Conservation (phyloP, 1,140 invertebrate genomes). For the Pectinophora gossypiella region DNA sequence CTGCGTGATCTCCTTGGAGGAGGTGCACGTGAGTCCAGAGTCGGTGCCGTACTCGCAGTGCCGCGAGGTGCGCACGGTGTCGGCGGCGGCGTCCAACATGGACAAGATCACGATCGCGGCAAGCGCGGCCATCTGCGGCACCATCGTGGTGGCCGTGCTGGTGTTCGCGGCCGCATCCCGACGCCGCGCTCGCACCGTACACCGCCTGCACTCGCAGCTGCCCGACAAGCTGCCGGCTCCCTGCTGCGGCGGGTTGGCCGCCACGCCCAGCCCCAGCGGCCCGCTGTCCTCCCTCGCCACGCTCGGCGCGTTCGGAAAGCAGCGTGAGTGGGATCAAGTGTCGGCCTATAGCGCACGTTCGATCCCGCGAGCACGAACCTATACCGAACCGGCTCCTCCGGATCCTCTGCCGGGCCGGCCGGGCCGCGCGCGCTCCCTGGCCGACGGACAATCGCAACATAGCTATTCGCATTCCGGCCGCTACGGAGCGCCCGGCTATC, state of each 20-base stretch:
- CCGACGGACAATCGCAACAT: conserved; percentile 90
- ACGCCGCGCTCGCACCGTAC: conserved; percentile 83
- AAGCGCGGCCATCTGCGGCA: conserved; percentile 94
- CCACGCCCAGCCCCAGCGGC: conserved; percentile 84
- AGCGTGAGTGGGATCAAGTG: conserved; percentile 95
- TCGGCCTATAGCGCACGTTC: conserved; percentile 93
- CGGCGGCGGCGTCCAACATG: conserved; percentile 89
- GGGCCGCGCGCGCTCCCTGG: conserved; percentile 81
- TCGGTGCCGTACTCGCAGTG: conserved; percentile 91
- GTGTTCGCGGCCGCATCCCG: conserved; percentile 91
- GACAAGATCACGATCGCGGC: conserved; percentile 96
- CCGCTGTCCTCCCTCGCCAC: conserved; percentile 89
- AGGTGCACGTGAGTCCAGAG: conserved; percentile 88
- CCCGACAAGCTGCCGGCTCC: conserved; percentile 79
- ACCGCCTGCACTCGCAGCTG: conserved; percentile 81
- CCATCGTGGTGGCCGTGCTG: conserved; percentile 90
- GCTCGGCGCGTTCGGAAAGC: conserved; percentile 85
- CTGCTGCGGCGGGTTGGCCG: conserved; percentile 82
- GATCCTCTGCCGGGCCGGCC: conserved; percentile 77
- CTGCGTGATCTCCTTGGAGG: conserved; percentile 92
- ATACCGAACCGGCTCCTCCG: conserved; percentile 79
- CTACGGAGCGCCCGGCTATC: conserved; percentile 83
- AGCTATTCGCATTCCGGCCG: conserved; percentile 88
- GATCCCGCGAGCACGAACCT: conserved; percentile 90
- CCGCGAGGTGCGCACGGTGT: conserved; percentile 90